A percentile compares a stretch with the other conserved stretches of the same genome.
Evolutionary conservation across 2,113 vertebrate species (phyloP).

Genomic region (Puffinus mauretanicus): DNA sequence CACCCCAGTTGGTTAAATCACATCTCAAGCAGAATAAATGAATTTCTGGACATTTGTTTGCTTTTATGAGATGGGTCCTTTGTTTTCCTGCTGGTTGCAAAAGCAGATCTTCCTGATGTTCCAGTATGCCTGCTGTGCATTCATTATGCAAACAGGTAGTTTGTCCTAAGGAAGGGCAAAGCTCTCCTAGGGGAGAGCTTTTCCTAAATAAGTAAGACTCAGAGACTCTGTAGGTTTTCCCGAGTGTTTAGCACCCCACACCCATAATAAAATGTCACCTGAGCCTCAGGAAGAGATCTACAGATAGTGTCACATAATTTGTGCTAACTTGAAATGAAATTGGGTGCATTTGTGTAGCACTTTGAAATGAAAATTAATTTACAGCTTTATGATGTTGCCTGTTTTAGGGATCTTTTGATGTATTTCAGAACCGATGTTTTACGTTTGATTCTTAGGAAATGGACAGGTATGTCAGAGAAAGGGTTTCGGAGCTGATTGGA

Average conservation of each 20-base stretch:
- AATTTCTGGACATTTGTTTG: neutral
- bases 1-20: neutral
- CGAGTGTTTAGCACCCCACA: neutral
- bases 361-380: constrained; percentile 38
- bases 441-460: neutral
- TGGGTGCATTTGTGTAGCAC: neutral
- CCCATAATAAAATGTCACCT: neutral
- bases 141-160: neutral
- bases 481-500: neutral
- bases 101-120: neutral
- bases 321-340: neutral
- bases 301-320: neutral
- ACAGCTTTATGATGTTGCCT: neutral
- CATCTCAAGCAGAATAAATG: neutral
- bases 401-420: neutral
- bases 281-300: neutral
- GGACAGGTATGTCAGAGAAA: neutral
- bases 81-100: neutral
- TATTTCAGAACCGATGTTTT: neutral
- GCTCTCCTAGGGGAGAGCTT: neutral
- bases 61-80: neutral
- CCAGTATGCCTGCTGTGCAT: neutral
- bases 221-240: neutral
- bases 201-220: neutral
- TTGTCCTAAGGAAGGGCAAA: neutral